Evolutionary conservation across 2,888 invertebrate genomes (phyloP).

Genomic region (Tortrix viridana): DNA sequence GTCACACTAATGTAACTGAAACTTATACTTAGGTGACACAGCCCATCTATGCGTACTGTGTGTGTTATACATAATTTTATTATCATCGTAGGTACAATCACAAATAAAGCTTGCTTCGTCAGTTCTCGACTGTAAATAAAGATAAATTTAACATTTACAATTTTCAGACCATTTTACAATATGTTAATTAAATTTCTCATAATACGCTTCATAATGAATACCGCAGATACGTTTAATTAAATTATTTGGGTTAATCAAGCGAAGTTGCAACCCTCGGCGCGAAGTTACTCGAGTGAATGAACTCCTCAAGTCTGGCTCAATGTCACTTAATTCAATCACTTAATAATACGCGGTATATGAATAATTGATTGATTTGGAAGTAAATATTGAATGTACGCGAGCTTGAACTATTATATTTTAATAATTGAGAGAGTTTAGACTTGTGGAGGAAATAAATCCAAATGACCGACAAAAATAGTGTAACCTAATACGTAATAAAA

Average conservation of each 20-base stretch:
- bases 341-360: neutral
- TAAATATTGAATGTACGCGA: neutral
- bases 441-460: no score
- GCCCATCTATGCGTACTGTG: no score
- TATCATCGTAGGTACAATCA: no score
- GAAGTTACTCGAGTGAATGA: slow-evolving; percentile 17
- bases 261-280: slow-evolving; percentile 22
- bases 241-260: slow-evolving; percentile 17
- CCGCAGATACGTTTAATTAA: slow-evolving; percentile 15
- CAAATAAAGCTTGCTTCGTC: no score
- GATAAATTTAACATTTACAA: neutral
- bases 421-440: no score
- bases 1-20: no score
- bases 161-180: neutral
- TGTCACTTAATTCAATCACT: slow-evolving; percentile 22
- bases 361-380: slow-evolving; percentile 1
- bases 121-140: no score
- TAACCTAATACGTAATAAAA: no score
- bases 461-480: no score
- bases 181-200: slow-evolving; percentile 1
- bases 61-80: no score
- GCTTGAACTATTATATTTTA: no score
- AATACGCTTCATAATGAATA: slow-evolving; percentile 13
- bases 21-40: no score
- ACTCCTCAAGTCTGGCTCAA: slow-evolving; percentile 14